Conservation (phyloP, 2,888 invertebrate genomes). For the Stomorhina lunata region DNA sequence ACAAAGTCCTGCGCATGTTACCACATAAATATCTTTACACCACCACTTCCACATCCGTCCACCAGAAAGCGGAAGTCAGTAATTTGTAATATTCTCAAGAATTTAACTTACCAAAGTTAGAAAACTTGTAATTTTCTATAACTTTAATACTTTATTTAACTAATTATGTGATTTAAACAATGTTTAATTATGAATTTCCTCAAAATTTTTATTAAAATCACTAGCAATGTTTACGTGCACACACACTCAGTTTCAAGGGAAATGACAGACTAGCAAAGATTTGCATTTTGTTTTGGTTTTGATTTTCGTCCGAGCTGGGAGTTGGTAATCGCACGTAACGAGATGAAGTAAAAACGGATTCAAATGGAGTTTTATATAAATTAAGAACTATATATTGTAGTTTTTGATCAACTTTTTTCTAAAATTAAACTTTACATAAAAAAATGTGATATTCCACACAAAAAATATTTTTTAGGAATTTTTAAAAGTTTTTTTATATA, state of each 20-base stretch:
- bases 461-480: no score
- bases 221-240: conserved; percentile 21
- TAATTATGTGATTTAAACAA: not conserved
- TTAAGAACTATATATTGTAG: no score
- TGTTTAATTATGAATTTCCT: not conserved
- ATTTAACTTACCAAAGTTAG: conserved; percentile 25
- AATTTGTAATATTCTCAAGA: conserved; percentile 67
- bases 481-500: no score
- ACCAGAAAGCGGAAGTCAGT: conserved; percentile 71
- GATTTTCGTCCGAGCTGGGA: conserved; percentile 19
- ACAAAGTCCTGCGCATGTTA: conserved; percentile 50
- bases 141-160: not conserved
- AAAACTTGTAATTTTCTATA: not conserved
- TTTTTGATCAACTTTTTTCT: no score
- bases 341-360: no score
- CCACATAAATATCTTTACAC: conserved; percentile 61
- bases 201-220: not conserved
- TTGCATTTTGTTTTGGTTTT: conserved; percentile 22
- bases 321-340: not conserved
- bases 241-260: conserved; percentile 12
- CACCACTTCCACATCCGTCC: conserved; percentile 61
- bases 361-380: no score
- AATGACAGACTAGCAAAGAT: conserved; percentile 32
- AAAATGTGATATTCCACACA: no score
- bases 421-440: no score